A percentile compares a stretch with the other conserved stretches of the same genome.
Conservation (phyloP, 1,140 invertebrate species). For the Tetramorium parvispinum region DNA sequence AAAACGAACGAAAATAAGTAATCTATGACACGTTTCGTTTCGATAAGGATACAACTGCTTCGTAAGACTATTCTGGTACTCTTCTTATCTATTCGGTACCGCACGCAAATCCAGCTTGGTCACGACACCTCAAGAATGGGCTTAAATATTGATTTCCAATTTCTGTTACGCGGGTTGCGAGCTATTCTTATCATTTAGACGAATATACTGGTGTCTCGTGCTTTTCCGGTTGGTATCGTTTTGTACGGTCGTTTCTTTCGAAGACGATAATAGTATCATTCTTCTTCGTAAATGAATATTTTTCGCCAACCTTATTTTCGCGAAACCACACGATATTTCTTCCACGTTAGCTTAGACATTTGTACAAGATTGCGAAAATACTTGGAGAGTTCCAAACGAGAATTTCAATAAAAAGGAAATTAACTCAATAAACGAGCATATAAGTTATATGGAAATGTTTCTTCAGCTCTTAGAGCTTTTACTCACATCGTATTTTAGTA, state of each 20-base stretch:
- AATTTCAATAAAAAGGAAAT: slow-evolving; percentile 24
- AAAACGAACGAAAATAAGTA: slow-evolving; percentile 8
- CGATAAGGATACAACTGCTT: slow-evolving; percentile 23
- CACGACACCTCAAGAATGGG: slow-evolving; percentile 73
- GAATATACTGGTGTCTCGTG: slow-evolving; percentile 64
- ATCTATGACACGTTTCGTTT: slow-evolving; percentile 16
- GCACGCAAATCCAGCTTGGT: slow-evolving; percentile 74
- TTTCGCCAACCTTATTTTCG: slow-evolving; percentile 27
- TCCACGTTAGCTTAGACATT: slow-evolving; percentile 18
- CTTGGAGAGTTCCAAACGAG: not conserved
- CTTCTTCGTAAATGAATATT: not conserved
- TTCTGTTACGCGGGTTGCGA: slow-evolving; percentile 60
- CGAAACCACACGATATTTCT: not conserved
- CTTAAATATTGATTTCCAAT: slow-evolving; percentile 78
- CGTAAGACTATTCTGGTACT: slow-evolving; percentile 66
- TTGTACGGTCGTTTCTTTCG: not conserved
- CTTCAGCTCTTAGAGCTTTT: not conserved
- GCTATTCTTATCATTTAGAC: slow-evolving; percentile 71
- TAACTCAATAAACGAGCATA: not conserved
- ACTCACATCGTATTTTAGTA: not conserved
- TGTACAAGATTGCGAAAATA: not conserved
- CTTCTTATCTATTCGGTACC: slow-evolving; percentile 68
- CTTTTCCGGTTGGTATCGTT: slow-evolving; percentile 53
- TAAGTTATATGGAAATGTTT: not conserved
- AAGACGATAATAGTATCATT: slow-evolving; percentile 37